These are phyloP conservation scores for Zaprionus gabonicus DNA, from an alignment of 1,140 invertebrate species.

Conservation along the genomic window DNA sequence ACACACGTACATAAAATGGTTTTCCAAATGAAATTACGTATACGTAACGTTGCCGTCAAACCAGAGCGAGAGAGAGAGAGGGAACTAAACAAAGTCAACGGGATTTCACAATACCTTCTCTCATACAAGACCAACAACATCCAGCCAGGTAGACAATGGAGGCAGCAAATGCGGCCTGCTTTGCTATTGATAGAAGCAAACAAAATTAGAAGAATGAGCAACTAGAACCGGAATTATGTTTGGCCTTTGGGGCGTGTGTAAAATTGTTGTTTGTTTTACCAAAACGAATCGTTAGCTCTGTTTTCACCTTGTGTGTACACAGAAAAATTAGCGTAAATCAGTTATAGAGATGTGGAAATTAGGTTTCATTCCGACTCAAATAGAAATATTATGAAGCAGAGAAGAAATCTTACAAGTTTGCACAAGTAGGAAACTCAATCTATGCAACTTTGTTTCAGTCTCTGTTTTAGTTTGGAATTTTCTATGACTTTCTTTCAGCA, in stretches of 20 bases:
- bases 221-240: conserved; percentile 3
- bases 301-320: not conserved
- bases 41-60: conserved; percentile 55
- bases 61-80: conserved; percentile 3
- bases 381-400: not conserved
- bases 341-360: not conserved
- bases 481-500: too few species aligned
- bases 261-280: not conserved
- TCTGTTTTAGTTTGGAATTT: too few species aligned
- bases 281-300: not conserved
- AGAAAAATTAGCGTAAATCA: not conserved
- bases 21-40: conserved; percentile 68
- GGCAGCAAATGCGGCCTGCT: conserved; percentile 8
- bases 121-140: conserved; percentile 24
- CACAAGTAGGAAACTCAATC: too few species aligned
- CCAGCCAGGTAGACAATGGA: conserved; percentile 4
- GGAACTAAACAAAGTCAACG: conserved; percentile 31
- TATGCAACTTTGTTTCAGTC: too few species aligned
- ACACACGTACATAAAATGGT: conserved; percentile 54
- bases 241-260: not conserved
- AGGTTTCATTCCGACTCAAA: not conserved
- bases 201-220: not conserved
- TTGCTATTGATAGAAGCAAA: conserved; percentile 6
- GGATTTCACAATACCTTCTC: conserved; percentile 34
- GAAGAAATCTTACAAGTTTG: not conserved